Percentiles rank a stretch among this genome's conserved stretches.
These are phyloP conservation scores for Agonopterix alstromeriana DNA, from an alignment of 2,888 invertebrate species.

Conservation along the genomic window DNA sequence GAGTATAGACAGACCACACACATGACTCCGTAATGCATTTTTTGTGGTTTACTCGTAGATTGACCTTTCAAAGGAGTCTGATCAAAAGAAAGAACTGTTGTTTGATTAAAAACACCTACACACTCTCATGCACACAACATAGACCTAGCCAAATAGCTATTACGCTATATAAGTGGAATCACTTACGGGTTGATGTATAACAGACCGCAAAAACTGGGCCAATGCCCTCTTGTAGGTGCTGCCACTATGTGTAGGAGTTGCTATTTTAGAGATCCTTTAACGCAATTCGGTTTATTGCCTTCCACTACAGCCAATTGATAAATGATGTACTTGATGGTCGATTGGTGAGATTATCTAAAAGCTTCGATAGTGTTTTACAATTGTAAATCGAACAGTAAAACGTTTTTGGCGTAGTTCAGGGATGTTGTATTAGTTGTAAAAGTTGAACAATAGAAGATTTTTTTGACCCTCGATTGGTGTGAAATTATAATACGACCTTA, in stretches of 20 bases:
- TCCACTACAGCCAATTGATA: slow-evolving; percentile 1
- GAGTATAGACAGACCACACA: too few relatives aligned
- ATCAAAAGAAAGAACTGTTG: too few relatives aligned
- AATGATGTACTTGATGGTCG: slow-evolving; percentile 1
- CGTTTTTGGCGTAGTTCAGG: too few relatives aligned
- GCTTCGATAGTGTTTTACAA: neutral
- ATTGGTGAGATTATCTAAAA: slow-evolving; percentile 2
- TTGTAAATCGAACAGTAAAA: too few relatives aligned
- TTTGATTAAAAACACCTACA: neutral
- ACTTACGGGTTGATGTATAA: slow-evolving; percentile 3
- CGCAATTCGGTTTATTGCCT: slow-evolving; percentile 4
- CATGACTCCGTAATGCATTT: too few relatives aligned
- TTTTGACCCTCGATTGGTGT: too few relatives aligned
- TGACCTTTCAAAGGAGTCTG: too few relatives aligned
- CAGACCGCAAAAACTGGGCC: slow-evolving; percentile 31
- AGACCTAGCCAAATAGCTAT: neutral
- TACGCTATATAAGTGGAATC: slow-evolving; percentile 3
- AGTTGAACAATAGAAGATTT: too few relatives aligned
- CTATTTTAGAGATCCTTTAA: slow-evolving; percentile 11
- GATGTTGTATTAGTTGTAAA: too few relatives aligned
- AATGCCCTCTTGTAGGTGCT: slow-evolving; percentile 21
- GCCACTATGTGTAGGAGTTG: slow-evolving; percentile 15
- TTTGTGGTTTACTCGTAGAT: too few relatives aligned
- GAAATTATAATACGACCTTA: too few relatives aligned
- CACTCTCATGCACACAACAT: neutral